Base-by-base conservation (phyloP, 2,888 invertebrate genomes). In the Agrotis ipsilon region DNA sequence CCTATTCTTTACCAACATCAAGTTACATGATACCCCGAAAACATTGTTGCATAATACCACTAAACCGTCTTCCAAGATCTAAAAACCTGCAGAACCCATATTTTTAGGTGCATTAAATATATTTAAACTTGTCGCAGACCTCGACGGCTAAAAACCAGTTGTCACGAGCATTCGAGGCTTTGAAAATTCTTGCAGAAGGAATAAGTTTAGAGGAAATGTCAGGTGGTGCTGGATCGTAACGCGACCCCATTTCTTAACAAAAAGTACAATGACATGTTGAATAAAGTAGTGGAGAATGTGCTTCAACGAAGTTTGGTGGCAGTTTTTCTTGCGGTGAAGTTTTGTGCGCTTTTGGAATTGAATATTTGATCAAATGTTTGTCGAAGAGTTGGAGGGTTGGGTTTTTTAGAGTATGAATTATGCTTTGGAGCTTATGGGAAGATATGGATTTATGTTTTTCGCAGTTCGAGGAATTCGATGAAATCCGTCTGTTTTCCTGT, bases 71-170 rank as follows among this genome's bases (percentile, higher is more conserved):
- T 16, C 2, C 24, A 46, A 63, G 39, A 45, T 55, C 46, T 51
- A 58, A 68, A 75, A 64, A 61, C 54, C n/a, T 21, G 39, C 18
- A 39, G 49, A 59, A 39, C 24, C 52, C 58, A 70, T 57, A 79
- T 72, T 75, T 82, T 48, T 64, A 67, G 65, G 16, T 55, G 66
- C 52, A 61, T 61, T 68, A 67, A 78, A 72, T 64, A 64, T 66
- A 69, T 72, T 78, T 64, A 51, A 82, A 62, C 39, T 19, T 68
- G 57, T 72, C 63, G 18, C 52, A 64, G 48, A 48, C 11, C 60
- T 51, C 58, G 67, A 62, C 79, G 51, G 57, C n/a, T 58, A 70
- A 82, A 82, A 72, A 74, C 79, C 48, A 75, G 82, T 70, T 70
- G 79, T 80, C 82, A 68, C 61, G 60, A 60, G 39, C 68, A 82